phyloP scores from a whole-genome alignment of 2,888 invertebrate genomes.

The Acrobasis consociella region DNA sequence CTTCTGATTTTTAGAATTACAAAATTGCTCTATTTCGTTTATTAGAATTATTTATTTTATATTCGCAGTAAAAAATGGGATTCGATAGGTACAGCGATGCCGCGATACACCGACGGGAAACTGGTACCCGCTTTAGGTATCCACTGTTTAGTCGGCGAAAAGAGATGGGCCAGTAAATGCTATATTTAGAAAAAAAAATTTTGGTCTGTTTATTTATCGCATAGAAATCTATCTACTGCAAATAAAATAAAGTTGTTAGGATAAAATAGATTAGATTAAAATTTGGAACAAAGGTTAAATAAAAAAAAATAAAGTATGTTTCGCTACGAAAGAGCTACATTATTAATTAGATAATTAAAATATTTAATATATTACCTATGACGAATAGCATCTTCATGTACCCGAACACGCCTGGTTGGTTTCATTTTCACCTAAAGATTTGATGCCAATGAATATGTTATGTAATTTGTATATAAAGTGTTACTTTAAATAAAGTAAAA shows the following conservation, averaged over 20 bases:
- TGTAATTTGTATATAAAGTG: constrained; percentile 25
- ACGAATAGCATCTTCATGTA: constrained; percentile 81
- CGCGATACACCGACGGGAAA: too few species aligned
- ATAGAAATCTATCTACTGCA: constrained; percentile 32
- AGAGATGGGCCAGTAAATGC: too few species aligned
- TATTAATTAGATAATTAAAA: constrained; percentile 54
- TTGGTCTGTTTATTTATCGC: neutral
- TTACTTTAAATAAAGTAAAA: neutral
- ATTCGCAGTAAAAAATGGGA: too few species aligned
- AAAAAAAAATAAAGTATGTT: constrained; percentile 40
- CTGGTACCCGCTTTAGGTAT: too few species aligned
- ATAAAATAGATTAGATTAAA: constrained; percentile 26
- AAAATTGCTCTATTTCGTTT: too few species aligned
- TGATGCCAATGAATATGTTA: constrained; percentile 69
- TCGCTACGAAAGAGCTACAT: constrained; percentile 60
- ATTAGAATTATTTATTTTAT: too few species aligned
- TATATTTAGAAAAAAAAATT: neutral
- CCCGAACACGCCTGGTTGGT: constrained; percentile 80
- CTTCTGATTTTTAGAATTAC: too few species aligned
- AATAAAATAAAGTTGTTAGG: constrained; percentile 29
- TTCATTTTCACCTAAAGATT: constrained; percentile 82
- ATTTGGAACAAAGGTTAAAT: constrained; percentile 24
- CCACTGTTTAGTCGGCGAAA: too few species aligned
- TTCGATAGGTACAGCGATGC: too few species aligned
- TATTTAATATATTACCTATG: constrained; percentile 76